A percentile compares a stretch with the other conserved stretches of the same genome.
Evolutionary conservation across 2,113 vertebrate species (phyloP).

Genomic region (Rousettus leschenaultii): DNA sequence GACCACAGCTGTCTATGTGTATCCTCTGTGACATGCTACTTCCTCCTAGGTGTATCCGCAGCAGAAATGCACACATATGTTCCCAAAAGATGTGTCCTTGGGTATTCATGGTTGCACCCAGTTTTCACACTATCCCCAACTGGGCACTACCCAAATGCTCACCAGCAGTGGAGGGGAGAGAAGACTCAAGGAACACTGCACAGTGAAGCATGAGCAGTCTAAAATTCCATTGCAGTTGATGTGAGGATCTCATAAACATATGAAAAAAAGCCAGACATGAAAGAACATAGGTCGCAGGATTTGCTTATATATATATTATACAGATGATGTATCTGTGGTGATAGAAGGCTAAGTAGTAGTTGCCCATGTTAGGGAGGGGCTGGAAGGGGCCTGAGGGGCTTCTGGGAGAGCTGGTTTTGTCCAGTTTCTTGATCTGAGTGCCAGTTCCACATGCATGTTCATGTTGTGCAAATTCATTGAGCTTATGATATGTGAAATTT

Average conservation of each 20-base stretch:
- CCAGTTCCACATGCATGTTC: neutral
- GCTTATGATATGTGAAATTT: neutral
- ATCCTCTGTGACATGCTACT: neutral
- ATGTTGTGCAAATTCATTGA: neutral
- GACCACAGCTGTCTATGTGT: accelerated
- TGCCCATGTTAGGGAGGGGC: accelerated
- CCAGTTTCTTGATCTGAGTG: neutral
- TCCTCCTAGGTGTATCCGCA: accelerated
- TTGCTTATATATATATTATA: neutral
- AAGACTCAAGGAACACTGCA: accelerated
- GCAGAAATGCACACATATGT: neutral
- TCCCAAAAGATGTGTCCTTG: accelerated
- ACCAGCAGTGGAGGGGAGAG: neutral
- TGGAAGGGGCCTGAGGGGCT: neutral
- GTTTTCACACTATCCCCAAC: accelerated
- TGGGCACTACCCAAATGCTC: accelerated
- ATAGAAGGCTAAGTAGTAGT: neutral
- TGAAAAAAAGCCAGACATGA: neutral
- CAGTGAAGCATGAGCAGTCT: accelerated
- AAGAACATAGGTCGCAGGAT: neutral
- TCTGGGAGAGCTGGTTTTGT: too few species aligned
- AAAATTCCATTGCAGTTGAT: accelerated
- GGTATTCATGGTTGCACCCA: accelerated
- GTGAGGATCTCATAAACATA: neutral
- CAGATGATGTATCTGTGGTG: neutral